These are phyloP conservation scores for Coregonus sp. DNA, from an alignment of 2,797 vertebrate species.

Conservation along the genomic window DNA sequence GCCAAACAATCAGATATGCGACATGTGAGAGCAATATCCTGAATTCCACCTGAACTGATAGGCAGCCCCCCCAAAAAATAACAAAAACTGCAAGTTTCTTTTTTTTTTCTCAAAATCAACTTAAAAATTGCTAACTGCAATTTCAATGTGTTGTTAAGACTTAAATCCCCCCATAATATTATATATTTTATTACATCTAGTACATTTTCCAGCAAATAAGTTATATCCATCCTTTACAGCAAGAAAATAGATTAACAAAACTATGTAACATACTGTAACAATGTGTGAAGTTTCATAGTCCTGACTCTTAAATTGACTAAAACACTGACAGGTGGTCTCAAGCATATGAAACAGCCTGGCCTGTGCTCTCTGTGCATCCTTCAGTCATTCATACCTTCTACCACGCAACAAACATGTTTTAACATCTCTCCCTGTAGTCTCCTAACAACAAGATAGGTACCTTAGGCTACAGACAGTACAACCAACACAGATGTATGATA, in stretches of 20 bases:
- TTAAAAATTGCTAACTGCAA: slow-evolving; percentile 71
- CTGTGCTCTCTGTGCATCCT: slow-evolving; percentile 61
- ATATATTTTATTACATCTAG: slow-evolving; percentile 64
- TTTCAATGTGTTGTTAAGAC: slow-evolving; percentile 79
- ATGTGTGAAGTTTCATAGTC: slow-evolving; percentile 54
- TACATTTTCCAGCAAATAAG: slow-evolving; percentile 73
- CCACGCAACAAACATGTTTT: slow-evolving; percentile 23
- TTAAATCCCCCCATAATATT: slow-evolving; percentile 72
- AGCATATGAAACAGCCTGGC: slow-evolving; percentile 25
- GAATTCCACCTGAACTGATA: slow-evolving; percentile 72
- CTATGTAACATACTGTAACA: slow-evolving; percentile 64
- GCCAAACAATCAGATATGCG: slow-evolving; percentile 68
- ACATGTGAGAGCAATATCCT: slow-evolving; percentile 70
- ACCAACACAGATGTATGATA: slow-evolving; percentile 18
- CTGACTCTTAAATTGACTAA: slow-evolving; percentile 60
- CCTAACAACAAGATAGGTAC: not conserved
- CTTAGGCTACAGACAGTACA: slow-evolving; percentile 19
- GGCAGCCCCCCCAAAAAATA: slow-evolving; percentile 52
- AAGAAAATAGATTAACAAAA: slow-evolving; percentile 71
- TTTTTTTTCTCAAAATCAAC: slow-evolving; percentile 38
- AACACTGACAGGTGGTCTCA: slow-evolving; percentile 33
- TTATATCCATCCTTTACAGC: slow-evolving; percentile 74
- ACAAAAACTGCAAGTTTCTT: slow-evolving; percentile 49
- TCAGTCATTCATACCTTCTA: slow-evolving; percentile 69
- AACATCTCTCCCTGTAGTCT: not conserved